Percentiles rank a stretch among this genome's conserved stretches.
phyloP scores from a whole-genome alignment of 2,888 invertebrate genomes.

The Harpalus rufipes region DNA sequence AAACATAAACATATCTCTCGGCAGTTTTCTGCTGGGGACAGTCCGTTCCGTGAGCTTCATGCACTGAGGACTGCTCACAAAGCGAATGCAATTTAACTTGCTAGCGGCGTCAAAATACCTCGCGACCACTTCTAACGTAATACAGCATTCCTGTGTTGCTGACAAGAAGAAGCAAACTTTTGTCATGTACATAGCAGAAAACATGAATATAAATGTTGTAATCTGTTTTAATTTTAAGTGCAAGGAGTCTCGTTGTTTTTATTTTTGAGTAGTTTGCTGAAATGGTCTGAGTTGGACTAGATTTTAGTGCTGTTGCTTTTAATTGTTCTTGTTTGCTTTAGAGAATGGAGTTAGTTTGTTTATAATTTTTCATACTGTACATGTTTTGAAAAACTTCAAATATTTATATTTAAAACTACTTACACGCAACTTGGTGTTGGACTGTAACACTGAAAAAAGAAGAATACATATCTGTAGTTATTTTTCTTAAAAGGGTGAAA shows the following conservation, averaged over 20 bases:
- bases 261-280: not conserved
- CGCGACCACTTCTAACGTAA: conserved; percentile 38
- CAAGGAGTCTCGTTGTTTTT: conserved; percentile 20
- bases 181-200: conserved; percentile 47
- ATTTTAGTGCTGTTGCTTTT: conserved; percentile 19
- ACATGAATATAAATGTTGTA: conserved; percentile 51
- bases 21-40: conserved; percentile 40
- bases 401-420: not conserved
- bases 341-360: not conserved
- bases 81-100: conserved; percentile 54
- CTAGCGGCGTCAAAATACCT: conserved; percentile 48
- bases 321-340: not conserved
- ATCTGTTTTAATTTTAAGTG: conserved; percentile 52
- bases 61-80: conserved; percentile 45
- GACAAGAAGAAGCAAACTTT: conserved; percentile 49
- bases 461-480: too few species aligned
- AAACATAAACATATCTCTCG: conserved; percentile 37
- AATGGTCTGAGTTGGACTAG: not conserved
- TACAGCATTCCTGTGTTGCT: conserved; percentile 33
- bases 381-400: not conserved
- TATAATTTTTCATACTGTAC: not conserved
- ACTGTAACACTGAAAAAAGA: too few species aligned
- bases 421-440: too few species aligned
- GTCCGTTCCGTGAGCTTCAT: conserved; percentile 41
- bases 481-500: too few species aligned